Evolutionary conservation across 1,140 invertebrate species (phyloP), one percentile per base, ranked within the genome.

Genomic region (Listronotus bonariensis): DNA sequence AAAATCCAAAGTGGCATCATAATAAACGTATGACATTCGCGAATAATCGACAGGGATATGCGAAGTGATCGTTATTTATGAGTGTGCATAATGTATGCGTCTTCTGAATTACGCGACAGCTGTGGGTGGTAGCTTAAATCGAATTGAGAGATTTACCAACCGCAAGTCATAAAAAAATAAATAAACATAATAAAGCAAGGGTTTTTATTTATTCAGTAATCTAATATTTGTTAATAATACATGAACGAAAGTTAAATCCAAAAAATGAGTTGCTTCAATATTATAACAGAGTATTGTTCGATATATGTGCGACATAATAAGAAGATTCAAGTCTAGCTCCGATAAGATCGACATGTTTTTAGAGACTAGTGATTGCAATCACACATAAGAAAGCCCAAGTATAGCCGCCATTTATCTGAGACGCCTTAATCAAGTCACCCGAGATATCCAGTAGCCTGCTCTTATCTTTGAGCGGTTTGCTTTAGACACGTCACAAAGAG

Each of bases 321-420:
- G 34, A 8, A 12, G 11, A 7, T 36, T 36, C 34, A 36, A 36
- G 34, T 36, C 34, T 9, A 36, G 34, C 34, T 36, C 34, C 61
- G 68, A 69, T 69, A 69, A 69, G 38, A 69, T 69, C 68, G 64
- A 67, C 68, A 69, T 58, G 42, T 69, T 60, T 67, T 64, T 65
- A 63, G 62, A 60, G 62, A 58, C 62, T 54, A 58, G 56, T 60
- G 60, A 68, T 68, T 46, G 62, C 67, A 68, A 68, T 68, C 60
- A 65, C 67, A 68, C 67, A 62, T 65, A 62, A 65, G 53, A 46
- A 40, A 45, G 45, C 66, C 42, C 57, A 40, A 31, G 66, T 66
- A 68, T 68, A 56, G 64, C 53, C 57, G 58, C 40, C 67, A 68
- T 68, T 51, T 49, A 56, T 68, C 67, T 68, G 45, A 48, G 60